Base-by-base conservation (phyloP, 1,140 invertebrate species). In the Nomia melanderi region DNA sequence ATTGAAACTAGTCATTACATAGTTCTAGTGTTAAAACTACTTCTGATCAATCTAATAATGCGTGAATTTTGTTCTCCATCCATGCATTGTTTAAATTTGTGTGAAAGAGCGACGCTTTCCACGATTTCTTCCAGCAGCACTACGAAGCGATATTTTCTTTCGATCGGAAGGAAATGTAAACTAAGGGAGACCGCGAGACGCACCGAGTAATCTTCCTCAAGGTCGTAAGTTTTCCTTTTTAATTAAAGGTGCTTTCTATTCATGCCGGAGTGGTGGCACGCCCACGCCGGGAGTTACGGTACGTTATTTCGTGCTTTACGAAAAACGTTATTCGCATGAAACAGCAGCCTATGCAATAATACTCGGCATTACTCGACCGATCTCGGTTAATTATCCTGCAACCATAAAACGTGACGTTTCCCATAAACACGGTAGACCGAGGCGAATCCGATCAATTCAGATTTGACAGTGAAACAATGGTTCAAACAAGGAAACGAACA, bases 241-340 rank as follows among this genome's bases (percentile, higher is more conserved):
- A 86, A 86, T 86, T 86, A 86, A 86, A 84, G 85, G 85, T 84
- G 77, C 84, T 86, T 86, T 86, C 82, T 86, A 86, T 86, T 86
- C 85, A 83, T 84, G 82, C 73, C 77, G 41, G 60, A 60, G 77
- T 72, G 54, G 17, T 67, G 75, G 77, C 84, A 82, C 84, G 79
- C 85, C 84, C 85, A 70, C 67, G 39, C 36, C 69, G 69, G 77
- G 84, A 86, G 77, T 84, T 86, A 86, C 84, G 84, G 67, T 84
- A 75, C 79, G 78, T 86, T 86, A 84, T 84, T 86, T 78, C 76
- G 78, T 76, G 77, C 63, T 80, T 84, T 78, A 50, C 65, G 86
- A 77, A 86, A 84, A 82, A 84, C 65, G 77, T 81, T 83, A 71
- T 69, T 80, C 57, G 73, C 72, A 67, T 66, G 77, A 73, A 67